A percentile compares a stretch with the other conserved stretches of the same genome.
Evolutionary conservation across 2,888 invertebrate genomes (phyloP).

Genomic region (Stenolophus ochropezus): DNA sequence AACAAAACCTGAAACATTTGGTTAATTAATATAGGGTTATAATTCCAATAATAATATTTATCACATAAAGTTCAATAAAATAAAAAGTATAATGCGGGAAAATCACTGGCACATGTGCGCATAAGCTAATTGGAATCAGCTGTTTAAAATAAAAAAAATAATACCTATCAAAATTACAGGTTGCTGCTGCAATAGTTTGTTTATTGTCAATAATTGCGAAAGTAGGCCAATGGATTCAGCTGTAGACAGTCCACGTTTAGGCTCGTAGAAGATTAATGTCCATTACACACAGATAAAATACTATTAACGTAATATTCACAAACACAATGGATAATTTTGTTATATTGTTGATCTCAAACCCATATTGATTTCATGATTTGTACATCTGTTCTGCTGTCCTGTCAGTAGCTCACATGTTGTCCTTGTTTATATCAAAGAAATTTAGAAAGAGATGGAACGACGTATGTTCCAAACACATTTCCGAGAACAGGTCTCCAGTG

Average conservation of each 20-base stretch:
- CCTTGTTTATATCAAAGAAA: conserved; percentile 53
- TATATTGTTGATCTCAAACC: conserved; percentile 38
- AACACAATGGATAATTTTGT: not conserved
- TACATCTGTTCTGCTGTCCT: conserved; percentile 50
- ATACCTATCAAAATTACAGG: conserved; percentile 34
- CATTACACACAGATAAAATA: not conserved
- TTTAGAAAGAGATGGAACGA: conserved; percentile 37
- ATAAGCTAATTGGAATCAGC: conserved; percentile 21
- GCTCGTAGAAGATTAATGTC: not conserved
- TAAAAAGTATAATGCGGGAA: conserved; percentile 1
- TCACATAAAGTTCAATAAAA: not conserved
- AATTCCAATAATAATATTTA: not conserved
- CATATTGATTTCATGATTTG: conserved; percentile 58
- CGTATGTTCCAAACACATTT: conserved; percentile 51
- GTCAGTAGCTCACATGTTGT: conserved; percentile 50
- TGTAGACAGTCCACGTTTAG: not conserved
- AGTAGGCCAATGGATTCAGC: not conserved
- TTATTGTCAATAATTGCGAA: conserved; percentile 35
- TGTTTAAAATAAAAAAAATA: conserved; percentile 3
- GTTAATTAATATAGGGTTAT: conserved; percentile 30
- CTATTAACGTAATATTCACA: not conserved
- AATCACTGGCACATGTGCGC: not conserved
- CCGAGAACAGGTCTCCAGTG: too few relatives aligned
- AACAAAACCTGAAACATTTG: conserved; percentile 3
- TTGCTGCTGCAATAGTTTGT: conserved; percentile 28